A percentile compares a stretch with the other conserved stretches of the same genome.
Evolutionary conservation across 2,797 vertebrate species (phyloP).

Genomic region (Adrianichthys oophorus): DNA sequence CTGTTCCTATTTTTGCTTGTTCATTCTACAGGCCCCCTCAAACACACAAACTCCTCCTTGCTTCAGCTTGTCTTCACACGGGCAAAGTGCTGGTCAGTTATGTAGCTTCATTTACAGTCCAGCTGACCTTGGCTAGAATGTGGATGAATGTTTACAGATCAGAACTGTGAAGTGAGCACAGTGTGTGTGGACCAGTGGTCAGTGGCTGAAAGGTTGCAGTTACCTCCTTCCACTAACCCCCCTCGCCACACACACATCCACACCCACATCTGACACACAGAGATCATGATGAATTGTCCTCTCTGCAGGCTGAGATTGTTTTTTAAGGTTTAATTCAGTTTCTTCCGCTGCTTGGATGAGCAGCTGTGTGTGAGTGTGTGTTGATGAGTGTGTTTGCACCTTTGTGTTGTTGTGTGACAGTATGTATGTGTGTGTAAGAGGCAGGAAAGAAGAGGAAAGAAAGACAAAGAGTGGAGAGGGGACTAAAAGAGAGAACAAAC

Average conservation of each 20-base stretch:
- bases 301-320: slow-evolving; percentile 96
- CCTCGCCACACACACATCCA: slow-evolving; percentile 54
- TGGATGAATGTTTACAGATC: slow-evolving; percentile 81
- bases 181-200: slow-evolving; percentile 66
- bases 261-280: slow-evolving; percentile 76
- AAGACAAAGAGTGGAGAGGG: slow-evolving; percentile 21
- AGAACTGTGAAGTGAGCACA: slow-evolving; percentile 59
- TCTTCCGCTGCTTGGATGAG: slow-evolving; percentile 99
- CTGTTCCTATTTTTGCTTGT: slow-evolving; percentile 5
- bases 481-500: slow-evolving; percentile 50
- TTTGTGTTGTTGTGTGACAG: slow-evolving; percentile 52
- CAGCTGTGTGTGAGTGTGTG: slow-evolving; percentile 78
- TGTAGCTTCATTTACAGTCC: slow-evolving; percentile 76
- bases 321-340: slow-evolving; percentile 99
- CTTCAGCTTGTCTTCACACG: slow-evolving; percentile 10
- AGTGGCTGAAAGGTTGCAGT: slow-evolving; percentile 73
- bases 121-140: slow-evolving; percentile 83
- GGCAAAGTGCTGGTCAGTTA: slow-evolving; percentile 28
- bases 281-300: slow-evolving; percentile 99
- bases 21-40: neutral
- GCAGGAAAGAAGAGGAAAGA: slow-evolving; percentile 19
- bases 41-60: slow-evolving; percentile 1
- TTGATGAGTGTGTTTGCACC: slow-evolving; percentile 58
- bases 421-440: slow-evolving; percentile 30
- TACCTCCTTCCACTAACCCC: slow-evolving; percentile 56